A percentile compares a stretch with the other conserved stretches of the same genome.
Conservation (phyloP, 2,113 vertebrate genomes). For the Acinonyx jubatus region DNA sequence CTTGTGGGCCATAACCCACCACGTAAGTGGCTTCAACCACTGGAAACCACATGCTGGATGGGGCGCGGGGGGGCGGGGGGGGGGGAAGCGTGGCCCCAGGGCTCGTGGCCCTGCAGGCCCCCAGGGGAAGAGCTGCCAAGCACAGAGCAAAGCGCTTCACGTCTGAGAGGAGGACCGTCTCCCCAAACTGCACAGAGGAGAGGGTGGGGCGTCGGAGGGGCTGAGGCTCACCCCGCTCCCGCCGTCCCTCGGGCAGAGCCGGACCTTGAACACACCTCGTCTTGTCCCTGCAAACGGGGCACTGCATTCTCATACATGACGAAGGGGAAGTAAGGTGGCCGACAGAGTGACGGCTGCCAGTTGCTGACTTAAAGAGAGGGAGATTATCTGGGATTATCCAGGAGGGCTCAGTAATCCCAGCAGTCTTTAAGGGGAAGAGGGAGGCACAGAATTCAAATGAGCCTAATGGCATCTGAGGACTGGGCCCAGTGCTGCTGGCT, state of each 20-base stretch:
- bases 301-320: accelerated
- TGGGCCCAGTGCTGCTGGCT: accelerated
- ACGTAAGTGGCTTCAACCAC: accelerated
- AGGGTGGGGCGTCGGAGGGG: accelerated
- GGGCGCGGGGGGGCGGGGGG: too few species aligned
- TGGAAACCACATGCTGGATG: too few species aligned
- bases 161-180: accelerated
- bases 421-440: neutral
- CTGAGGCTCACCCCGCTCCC: accelerated
- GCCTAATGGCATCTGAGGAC: neutral
- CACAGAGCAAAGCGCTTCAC: accelerated
- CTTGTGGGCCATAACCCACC: accelerated
- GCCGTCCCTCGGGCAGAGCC: accelerated
- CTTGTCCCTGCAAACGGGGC: neutral
- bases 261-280: neutral
- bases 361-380: neutral
- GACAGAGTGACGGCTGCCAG: accelerated
- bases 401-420: neutral
- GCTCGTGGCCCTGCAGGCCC: neutral
- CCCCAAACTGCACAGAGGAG: accelerated
- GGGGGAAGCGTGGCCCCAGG: accelerated
- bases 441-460: neutral
- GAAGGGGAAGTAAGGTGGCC: neutral
- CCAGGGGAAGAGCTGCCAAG: accelerated
- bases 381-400: accelerated